Conservation (phyloP, 2,113 vertebrate species). For the Gorsachius goisagi region DNA sequence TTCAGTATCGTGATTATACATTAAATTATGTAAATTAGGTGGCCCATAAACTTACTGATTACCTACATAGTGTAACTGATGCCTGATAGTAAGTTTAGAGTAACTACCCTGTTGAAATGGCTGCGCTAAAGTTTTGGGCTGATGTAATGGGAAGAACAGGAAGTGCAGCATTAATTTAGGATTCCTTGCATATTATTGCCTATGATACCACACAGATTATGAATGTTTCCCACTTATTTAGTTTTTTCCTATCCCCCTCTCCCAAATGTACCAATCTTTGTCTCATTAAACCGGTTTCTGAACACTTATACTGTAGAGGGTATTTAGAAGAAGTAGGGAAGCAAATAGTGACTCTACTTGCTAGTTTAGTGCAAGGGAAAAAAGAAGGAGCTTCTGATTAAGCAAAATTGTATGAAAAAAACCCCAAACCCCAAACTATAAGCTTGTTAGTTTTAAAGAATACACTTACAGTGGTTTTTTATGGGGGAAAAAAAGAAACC, state of each 20-base stretch:
- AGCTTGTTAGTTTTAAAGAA: neutral
- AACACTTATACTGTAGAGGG: neutral
- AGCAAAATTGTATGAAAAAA: neutral
- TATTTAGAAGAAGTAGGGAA: neutral
- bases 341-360: neutral
- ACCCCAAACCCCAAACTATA: neutral
- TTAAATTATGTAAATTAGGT: neutral
- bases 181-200: neutral
- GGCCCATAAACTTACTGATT: neutral
- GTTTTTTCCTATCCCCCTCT: neutral
- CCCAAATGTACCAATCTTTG: neutral
- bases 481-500: neutral
- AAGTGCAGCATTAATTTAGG: neutral
- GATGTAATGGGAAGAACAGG: neutral
- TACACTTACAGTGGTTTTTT: neutral
- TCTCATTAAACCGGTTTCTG: neutral
- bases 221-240: neutral
- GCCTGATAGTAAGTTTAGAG: neutral
- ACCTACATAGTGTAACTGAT: neutral
- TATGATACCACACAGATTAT: neutral
- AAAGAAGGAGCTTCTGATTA: neutral
- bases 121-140: neutral
- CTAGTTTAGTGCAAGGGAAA: neutral
- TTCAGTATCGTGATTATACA: neutral
- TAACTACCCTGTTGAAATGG: neutral